A percentile compares a stretch with the other conserved stretches of the same genome.
These are phyloP conservation scores for Cygnus olor DNA, from an alignment of 2,797 vertebrate species.

Conservation along the genomic window DNA sequence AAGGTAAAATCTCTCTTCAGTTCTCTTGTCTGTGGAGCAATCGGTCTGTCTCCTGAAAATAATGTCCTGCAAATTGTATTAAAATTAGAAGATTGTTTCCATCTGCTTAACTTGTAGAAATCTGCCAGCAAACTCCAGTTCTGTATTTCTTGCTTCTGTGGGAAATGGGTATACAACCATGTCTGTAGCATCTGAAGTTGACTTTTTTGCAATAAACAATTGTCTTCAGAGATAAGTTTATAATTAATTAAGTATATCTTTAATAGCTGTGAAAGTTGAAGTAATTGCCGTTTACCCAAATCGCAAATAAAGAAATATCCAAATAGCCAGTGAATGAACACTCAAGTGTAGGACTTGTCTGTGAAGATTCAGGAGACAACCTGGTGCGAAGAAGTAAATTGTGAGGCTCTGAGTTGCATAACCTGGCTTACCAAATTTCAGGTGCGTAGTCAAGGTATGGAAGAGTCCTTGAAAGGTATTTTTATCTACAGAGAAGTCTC, in stretches of 20 bases:
- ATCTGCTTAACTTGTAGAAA: neutral
- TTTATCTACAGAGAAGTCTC: neutral
- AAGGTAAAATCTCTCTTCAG: neutral
- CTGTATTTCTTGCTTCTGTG: neutral
- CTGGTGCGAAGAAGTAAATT: neutral
- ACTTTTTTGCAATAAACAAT: neutral
- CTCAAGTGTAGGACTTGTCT: neutral
- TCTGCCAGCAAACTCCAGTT: neutral
- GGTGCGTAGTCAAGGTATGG: neutral
- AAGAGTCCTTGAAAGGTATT: neutral
- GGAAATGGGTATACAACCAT: neutral
- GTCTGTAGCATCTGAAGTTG: neutral
- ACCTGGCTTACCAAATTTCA: neutral
- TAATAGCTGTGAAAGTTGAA: neutral
- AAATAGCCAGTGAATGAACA: neutral
- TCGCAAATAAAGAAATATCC: neutral
- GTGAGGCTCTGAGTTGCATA: neutral
- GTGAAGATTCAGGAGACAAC: neutral
- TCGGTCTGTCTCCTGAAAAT: neutral
- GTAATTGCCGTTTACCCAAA: neutral
- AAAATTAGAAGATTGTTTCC: conserved; percentile 12
- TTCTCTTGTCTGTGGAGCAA: neutral
- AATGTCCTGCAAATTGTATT: neutral
- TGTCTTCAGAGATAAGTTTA: neutral
- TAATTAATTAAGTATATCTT: neutral